phyloP scores from a whole-genome alignment of 2,113 vertebrate species.

The Pachypanchax playfairii region DNA sequence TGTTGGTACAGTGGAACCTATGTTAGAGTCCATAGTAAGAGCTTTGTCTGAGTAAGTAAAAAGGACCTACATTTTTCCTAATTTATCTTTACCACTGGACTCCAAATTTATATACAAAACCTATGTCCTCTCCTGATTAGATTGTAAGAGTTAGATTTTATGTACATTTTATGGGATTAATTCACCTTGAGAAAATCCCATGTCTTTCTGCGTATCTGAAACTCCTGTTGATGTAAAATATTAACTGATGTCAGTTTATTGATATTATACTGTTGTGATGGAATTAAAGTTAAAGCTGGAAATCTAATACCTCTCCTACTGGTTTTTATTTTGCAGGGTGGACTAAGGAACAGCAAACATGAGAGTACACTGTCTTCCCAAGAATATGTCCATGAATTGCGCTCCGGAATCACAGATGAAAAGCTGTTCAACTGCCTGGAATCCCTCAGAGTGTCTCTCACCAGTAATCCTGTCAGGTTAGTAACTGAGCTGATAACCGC shows the following conservation, averaged over 20 bases:
- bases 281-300: neutral
- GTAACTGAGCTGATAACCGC: constrained; percentile 32
- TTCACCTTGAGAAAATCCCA: neutral
- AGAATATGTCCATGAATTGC: constrained; percentile 95
- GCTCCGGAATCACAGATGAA: constrained; percentile 94
- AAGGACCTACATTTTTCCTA: constrained; percentile 4
- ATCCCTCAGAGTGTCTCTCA: constrained; percentile 95
- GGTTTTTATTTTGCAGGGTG: constrained; percentile 82
- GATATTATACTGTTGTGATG: neutral
- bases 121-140: neutral
- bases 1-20: constrained; percentile 19
- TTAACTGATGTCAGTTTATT: neutral
- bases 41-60: constrained; percentile 37
- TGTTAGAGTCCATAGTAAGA: constrained; percentile 17
- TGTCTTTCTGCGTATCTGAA: neutral
- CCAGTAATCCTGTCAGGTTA: constrained; percentile 98
- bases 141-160: neutral
- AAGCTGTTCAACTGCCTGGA: constrained; percentile 96
- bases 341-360: constrained; percentile 96
- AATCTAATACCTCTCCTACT: constrained; percentile 31
- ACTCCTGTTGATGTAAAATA: neutral
- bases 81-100: neutral
- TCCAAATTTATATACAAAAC: neutral
- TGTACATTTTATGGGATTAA: too few species aligned
- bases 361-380: constrained; percentile 95